Evolutionary conservation across 2,888 invertebrate species (phyloP).

Genomic region (Achlya flavicornis): DNA sequence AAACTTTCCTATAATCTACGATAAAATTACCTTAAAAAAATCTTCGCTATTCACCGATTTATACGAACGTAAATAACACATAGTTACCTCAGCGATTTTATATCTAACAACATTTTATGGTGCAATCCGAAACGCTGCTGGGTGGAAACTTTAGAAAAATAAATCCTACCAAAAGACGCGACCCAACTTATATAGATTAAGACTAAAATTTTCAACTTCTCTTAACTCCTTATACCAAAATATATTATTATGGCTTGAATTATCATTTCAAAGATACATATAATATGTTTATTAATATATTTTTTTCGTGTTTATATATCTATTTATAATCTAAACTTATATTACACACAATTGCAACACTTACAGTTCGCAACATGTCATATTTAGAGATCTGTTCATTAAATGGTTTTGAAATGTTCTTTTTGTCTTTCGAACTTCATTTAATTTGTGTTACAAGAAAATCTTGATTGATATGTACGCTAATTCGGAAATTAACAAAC

Average conservation of each 20-base stretch:
- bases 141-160: constrained; percentile 43
- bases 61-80: constrained; percentile 38
- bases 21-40: constrained; percentile 30
- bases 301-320: constrained; percentile 67
- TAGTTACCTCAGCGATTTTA: constrained; percentile 51
- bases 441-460: constrained; percentile 20
- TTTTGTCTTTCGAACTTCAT: constrained; percentile 40
- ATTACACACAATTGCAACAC: constrained; percentile 77
- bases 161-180: constrained; percentile 36
- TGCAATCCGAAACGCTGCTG: constrained; percentile 45
- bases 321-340: constrained; percentile 73
- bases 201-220: constrained; percentile 61
- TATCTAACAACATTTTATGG: constrained; percentile 30
- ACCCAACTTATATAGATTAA: constrained; percentile 58
- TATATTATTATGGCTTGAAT: constrained; percentile 83
- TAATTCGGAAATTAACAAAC: constrained; percentile 18
- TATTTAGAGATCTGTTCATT: constrained; percentile 71
- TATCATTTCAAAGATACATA: constrained; percentile 78
- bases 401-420: constrained; percentile 61
- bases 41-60: constrained; percentile 23
- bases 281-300: constrained; percentile 71
- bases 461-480: constrained; percentile 42
- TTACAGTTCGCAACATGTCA: constrained; percentile 76
- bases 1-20: not conserved
- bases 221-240: constrained; percentile 81